phyloP scores from a whole-genome alignment of 2,113 vertebrate genomes.

The Psettodes erumei region DNA sequence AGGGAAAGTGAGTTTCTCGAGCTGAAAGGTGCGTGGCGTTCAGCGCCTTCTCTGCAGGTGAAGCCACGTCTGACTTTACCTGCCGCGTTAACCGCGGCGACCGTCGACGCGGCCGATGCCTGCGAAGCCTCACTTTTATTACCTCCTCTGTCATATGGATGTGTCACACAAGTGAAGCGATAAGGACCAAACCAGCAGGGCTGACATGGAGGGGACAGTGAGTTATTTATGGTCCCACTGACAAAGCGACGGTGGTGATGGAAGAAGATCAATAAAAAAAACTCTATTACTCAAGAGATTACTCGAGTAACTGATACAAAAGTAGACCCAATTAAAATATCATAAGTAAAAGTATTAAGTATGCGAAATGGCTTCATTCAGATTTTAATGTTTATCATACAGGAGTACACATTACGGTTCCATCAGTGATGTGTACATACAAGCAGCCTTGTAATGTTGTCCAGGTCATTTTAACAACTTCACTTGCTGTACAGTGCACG shows the following conservation, averaged over 20 bases:
- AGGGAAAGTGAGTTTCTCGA: constrained; percentile 36
- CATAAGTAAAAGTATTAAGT: neutral
- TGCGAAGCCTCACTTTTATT: constrained; percentile 40
- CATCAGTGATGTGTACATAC: neutral
- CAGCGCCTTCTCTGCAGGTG: constrained; percentile 45
- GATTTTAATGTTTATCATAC: too few relatives aligned
- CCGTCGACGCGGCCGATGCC: neutral
- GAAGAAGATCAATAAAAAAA: neutral
- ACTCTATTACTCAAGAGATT: neutral
- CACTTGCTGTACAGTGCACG: too few relatives aligned
- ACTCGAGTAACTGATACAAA: neutral
- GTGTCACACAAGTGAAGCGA: constrained; percentile 55
- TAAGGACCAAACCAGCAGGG: constrained; percentile 48
- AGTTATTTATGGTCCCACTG: constrained; percentile 80
- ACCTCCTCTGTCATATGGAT: constrained; percentile 49
- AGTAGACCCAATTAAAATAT: too few relatives aligned
- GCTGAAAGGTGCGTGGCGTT: constrained; percentile 58
- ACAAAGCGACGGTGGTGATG: constrained; percentile 33
- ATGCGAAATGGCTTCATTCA: neutral
- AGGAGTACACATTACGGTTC: neutral
- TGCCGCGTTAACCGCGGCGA: neutral
- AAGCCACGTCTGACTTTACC: constrained; percentile 17
- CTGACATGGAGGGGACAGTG: constrained; percentile 58
- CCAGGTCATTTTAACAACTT: neutral
- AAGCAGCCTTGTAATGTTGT: neutral